A percentile compares a stretch with the other conserved stretches of the same genome.
Evolutionary conservation across 2,797 vertebrate species (phyloP).

Genomic region (Acanthopagrus latus): DNA sequence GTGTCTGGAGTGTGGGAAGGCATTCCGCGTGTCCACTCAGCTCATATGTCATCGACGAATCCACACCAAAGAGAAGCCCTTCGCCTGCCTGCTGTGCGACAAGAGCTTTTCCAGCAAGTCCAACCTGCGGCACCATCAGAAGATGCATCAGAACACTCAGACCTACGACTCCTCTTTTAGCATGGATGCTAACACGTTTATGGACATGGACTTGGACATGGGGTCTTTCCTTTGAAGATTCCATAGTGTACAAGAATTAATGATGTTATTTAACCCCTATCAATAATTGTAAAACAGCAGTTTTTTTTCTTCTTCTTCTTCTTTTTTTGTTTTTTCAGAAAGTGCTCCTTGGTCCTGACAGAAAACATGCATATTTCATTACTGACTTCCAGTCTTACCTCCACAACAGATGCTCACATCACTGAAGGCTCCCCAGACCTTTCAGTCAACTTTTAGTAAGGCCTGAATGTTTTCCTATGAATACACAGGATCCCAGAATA

Average conservation of each 20-base stretch:
- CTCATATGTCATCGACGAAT: conserved; percentile 92
- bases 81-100: conserved; percentile 84
- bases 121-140: conserved; percentile 88
- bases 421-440: conserved; percentile 26
- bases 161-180: conserved; percentile 78
- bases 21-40: conserved; percentile 89
- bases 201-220: conserved; percentile 87
- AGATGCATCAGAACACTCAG: conserved; percentile 85
- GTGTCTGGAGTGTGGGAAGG: conserved; percentile 90
- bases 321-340: conserved; percentile 72
- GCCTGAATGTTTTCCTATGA: conserved; percentile 60
- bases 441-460: conserved; percentile 39
- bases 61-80: conserved; percentile 91
- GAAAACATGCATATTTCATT: conserved; percentile 56
- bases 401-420: conserved; percentile 53
- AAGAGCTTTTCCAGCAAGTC: conserved; percentile 89
- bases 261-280: conserved; percentile 57
- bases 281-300: conserved; percentile 81
- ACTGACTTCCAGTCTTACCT: conserved; percentile 72
- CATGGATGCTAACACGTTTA: conserved; percentile 81
- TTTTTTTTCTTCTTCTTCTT: conserved; percentile 58
- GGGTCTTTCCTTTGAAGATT: conserved; percentile 82
- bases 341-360: conserved; percentile 51
- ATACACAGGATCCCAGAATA: conserved; percentile 42
- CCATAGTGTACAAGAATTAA: conserved; percentile 24